Evolutionary conservation across 2,797 vertebrate species (phyloP), one percentile per base, ranked within the genome.

Genomic region (Girardinus metallicus): DNA sequence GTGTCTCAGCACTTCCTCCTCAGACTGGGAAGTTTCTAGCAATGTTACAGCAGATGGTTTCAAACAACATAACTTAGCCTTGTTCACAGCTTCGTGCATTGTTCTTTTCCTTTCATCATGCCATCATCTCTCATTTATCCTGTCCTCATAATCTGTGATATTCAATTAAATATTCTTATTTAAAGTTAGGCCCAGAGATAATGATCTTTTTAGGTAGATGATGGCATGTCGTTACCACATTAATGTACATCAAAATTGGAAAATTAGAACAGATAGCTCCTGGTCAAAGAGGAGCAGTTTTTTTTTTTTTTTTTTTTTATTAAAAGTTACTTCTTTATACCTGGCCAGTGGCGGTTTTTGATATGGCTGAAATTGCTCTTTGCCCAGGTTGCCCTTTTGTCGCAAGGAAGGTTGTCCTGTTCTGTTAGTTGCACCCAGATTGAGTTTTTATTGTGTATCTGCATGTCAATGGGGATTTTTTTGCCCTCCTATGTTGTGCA

Each of bases 1-100:
- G 95, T 95, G 95, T 95, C 92, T 92, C 89, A 91, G 89, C 88
- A 87, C 84, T 82, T 92, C 92, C 90, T 93, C 90, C 88, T 92
- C 90, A 88, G 83, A 90, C 77, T 75, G 89, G 81, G 91, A 88
- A 86, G 87, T 84, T 90, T 86, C 87, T 88, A 81, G 85, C 85
- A 86, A 92, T 85, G 87, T 91, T 91, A 91, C 89, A 92, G 85
- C 82, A 76, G 90, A 90, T 81, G 74, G 80, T 91, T 91, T 93
- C 89, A 93, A 86, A 89, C 77, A 74, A 86, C 36, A 39, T 87
- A 47, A 34, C 81, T 80, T 89, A 76, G n/a, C 90, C 92, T 92
- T 92, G 93, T 89, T 93, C 93, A 89, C 90, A 93, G 82, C 89
- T 94, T 95, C 90, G 60, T 84, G 78, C 76, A 70, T 87, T 88